Conservation (phyloP, 2,113 vertebrate species). For the Podocnemis expansa region DNA sequence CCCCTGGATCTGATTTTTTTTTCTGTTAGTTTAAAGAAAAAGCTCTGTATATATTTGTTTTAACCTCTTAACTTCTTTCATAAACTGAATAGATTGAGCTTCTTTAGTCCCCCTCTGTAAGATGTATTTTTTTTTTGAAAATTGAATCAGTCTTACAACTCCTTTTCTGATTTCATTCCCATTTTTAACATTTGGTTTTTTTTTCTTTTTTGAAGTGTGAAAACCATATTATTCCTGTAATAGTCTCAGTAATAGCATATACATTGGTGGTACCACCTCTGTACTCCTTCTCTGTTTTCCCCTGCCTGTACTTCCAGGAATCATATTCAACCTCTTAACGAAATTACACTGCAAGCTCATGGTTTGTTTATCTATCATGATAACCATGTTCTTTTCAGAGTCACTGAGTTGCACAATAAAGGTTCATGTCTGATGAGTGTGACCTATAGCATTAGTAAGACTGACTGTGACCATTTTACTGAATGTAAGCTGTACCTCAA, state of each 20-base stretch:
- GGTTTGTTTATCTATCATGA: background rate
- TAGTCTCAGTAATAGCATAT: background rate
- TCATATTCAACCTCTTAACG: background rate
- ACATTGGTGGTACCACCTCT: background rate
- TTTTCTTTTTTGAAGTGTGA: background rate
- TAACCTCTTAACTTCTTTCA: background rate
- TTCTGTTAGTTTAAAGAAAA: background rate
- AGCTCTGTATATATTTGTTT: background rate
- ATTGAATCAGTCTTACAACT: background rate
- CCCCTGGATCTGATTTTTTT: background rate
- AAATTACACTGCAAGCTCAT: background rate
- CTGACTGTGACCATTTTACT: background rate
- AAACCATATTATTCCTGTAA: background rate
- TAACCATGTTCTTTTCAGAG: background rate
- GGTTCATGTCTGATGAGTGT: background rate
- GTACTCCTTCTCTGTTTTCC: background rate
- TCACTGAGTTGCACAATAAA: background rate
- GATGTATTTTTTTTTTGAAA: background rate
- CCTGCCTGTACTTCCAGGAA: background rate
- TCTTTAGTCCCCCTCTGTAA: background rate
- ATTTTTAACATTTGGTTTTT: background rate
- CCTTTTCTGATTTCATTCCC: background rate
- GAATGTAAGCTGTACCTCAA: background rate
- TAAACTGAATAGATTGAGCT: background rate
- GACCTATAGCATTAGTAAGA: background rate